Evolutionary conservation across 2,888 invertebrate genomes (phyloP).

Genomic region (Penaeus monodon): DNA sequence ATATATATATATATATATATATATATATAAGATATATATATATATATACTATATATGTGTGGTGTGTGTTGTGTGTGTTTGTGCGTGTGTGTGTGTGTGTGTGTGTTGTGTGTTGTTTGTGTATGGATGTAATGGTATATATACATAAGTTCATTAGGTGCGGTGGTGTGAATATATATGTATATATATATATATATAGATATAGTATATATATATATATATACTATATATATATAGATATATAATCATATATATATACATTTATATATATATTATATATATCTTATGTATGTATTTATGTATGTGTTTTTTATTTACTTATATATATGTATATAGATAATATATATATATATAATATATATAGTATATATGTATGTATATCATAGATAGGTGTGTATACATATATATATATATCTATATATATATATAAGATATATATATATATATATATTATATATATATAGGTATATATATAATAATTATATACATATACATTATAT

Average conservation of each 20-base stretch:
- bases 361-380: too few species aligned
- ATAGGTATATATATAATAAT: background rate
- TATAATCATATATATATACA: conserved; percentile 20
- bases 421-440: conserved; percentile 16
- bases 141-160: background rate
- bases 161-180: background rate
- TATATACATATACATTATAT: too few species aligned
- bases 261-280: conserved; percentile 11
- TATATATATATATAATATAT: conserved; percentile 4
- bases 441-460: background rate
- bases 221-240: conserved; percentile 19
- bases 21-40: too few species aligned
- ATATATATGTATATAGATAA: conserved; percentile 24
- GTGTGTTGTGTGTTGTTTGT: too few species aligned
- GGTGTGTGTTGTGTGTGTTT: too few species aligned
- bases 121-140: too few species aligned
- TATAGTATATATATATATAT: conserved; percentile 17
- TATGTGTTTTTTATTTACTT: background rate
- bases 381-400: background rate
- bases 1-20: conserved; percentile 5
- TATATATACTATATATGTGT: too few species aligned
- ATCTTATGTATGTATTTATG: background rate
- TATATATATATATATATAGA: background rate
- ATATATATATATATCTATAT: background rate
- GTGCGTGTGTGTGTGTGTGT: too few species aligned